phyloP scores from a whole-genome alignment of 2,113 vertebrate species.

The Delphinapterus leucas region DNA sequence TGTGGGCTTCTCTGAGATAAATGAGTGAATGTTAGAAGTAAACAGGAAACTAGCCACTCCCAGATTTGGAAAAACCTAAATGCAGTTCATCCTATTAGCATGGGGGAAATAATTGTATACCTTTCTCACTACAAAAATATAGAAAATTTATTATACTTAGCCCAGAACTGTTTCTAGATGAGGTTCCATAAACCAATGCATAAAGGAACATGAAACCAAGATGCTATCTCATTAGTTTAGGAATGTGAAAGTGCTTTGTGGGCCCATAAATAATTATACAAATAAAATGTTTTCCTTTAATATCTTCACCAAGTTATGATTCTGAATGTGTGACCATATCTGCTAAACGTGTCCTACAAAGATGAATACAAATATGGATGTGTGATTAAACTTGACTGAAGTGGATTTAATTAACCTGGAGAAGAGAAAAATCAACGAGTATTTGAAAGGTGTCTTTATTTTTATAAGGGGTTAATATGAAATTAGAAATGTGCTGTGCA shows the following conservation, averaged over 20 bases:
- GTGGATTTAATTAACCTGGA: conserved; percentile 21
- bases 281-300: background rate
- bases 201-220: background rate
- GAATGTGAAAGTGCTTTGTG: background rate
- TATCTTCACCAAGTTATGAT: background rate
- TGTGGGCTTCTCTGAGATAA: background rate
- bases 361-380: background rate
- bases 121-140: background rate
- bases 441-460: conserved; percentile 38
- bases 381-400: conserved; percentile 2
- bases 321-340: background rate
- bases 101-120: background rate
- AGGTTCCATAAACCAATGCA: background rate
- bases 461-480: background rate
- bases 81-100: background rate
- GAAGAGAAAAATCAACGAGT: background rate
- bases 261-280: background rate
- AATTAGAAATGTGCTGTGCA: background rate
- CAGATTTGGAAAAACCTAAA: background rate
- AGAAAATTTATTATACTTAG: background rate
- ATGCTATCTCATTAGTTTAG: background rate
- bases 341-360: background rate
- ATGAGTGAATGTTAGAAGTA: background rate
- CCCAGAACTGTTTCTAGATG: background rate
- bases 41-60: background rate